Evolutionary conservation across 2,888 invertebrate genomes (phyloP).

Genomic region (Metopia argyrocephala): DNA sequence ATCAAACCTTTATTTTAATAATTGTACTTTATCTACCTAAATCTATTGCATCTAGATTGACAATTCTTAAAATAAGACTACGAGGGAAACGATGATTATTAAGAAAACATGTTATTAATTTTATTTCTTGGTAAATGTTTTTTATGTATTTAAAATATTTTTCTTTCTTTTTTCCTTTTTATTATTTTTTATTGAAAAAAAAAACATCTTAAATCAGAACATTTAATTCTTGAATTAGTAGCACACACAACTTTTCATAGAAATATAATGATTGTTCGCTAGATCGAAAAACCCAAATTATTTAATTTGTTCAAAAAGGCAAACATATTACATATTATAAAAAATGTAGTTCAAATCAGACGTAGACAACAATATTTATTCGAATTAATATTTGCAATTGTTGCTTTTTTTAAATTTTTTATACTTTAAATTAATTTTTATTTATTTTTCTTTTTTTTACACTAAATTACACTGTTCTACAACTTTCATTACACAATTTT

Average conservation of each 20-base stretch:
- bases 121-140: conserved; percentile 63
- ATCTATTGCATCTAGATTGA: conserved; percentile 48
- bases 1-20: neutral
- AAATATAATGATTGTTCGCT: conserved; percentile 60
- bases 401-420: conserved; percentile 18
- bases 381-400: neutral
- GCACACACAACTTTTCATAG: conserved; percentile 38
- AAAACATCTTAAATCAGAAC: conserved; percentile 12
- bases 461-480: conserved; percentile 40
- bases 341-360: conserved; percentile 32
- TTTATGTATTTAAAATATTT: conserved; percentile 10
- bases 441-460: conserved; percentile 31
- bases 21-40: conserved; percentile 33
- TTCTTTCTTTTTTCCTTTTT: conserved; percentile 22
- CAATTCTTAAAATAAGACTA: conserved; percentile 60
- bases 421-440: conserved; percentile 24
- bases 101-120: conserved; percentile 62
- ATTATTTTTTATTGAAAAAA: too few species aligned
- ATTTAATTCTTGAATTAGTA: conserved; percentile 45
- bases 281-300: conserved; percentile 55
- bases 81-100: conserved; percentile 63
- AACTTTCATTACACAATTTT: conserved; percentile 57
- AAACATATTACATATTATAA: conserved; percentile 18
- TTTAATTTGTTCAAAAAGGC: neutral
- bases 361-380: conserved; percentile 1